Evolutionary conservation across 2,113 vertebrate species (phyloP), one percentile per base, ranked within the genome.

Genomic region (Lepus americanus): DNA sequence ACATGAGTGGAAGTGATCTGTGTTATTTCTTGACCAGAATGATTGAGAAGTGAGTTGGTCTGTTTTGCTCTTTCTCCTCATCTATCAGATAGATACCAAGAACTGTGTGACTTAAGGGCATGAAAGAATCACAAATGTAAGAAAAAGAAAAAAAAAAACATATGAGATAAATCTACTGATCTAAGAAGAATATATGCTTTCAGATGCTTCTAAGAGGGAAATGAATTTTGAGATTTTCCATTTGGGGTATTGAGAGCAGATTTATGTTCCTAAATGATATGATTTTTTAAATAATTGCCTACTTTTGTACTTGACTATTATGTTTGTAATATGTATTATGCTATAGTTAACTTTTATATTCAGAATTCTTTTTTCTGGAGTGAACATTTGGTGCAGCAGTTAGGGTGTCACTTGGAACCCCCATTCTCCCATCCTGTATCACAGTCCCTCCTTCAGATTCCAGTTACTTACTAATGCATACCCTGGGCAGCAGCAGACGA

Each of bases 11-110:
- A 84, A 69, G 73, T 29, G 2, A 39, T 79, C 23, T 0, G 16
- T 66, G 3, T 36, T 8, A 10, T 19, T 78, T 87, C 16, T 33
- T 51, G 36, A 6, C 12, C 20, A 49, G 0, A 11, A 14, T 25
- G 2, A 0, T 27, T 13, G n/a, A 44, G n/a, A 39, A 39, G 17
- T 59, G 29, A 0, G 0, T 5, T 0, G 78, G 7, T 73, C 49
- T 13, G 51, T 59, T 31, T 12, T 25, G 17, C 0, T 13, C 4
- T 39, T 66, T 27, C 44, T 16, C 1, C 55, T 13, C 7, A 23
- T 27, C 16, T n/a, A 11, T 20, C 31, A 73, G 9, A 67, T 11
- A 13, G 22, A 1, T 23, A 4, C n/a, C 39, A 55, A 44, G 16
- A 72, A 72, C 10, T 80, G 31, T 17, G 6, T 51, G 8, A 51